Percentiles rank a stretch among this genome's conserved stretches.
Conservation (phyloP, 2,888 invertebrate genomes). For the Dorcus parallelipipedus region DNA sequence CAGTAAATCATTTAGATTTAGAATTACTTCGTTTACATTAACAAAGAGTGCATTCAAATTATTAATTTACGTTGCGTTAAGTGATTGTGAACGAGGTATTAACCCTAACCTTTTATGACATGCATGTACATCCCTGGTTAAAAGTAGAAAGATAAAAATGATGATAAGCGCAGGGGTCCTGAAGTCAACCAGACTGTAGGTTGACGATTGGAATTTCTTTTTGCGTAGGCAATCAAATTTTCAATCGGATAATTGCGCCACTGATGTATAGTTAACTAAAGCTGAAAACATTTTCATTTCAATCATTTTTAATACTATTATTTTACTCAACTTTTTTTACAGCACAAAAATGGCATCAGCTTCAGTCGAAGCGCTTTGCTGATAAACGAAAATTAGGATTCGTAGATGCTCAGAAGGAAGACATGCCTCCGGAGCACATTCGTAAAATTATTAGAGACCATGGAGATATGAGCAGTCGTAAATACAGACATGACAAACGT, state of each 20-base stretch:
- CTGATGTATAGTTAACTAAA: neutral
- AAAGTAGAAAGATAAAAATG: conserved; percentile 1
- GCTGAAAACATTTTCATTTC: too few species aligned
- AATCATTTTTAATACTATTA: too few species aligned
- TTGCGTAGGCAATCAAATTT: neutral
- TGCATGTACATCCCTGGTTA: too few species aligned
- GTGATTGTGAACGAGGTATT: too few species aligned
- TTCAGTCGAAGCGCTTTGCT: conserved; percentile 97
- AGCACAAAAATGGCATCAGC: conserved; percentile 97
- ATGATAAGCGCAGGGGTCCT: conserved; percentile 26
- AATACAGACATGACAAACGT: conserved; percentile 97
- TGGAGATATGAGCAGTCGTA: conserved; percentile 98
- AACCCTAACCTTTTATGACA: too few species aligned
- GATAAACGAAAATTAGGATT: conserved; percentile 99
- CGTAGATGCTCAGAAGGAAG: conserved; percentile 98
- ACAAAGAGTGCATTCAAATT: too few species aligned
- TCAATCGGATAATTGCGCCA: neutral
- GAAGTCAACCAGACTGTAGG: conserved; percentile 42
- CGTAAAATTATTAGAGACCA: conserved; percentile 98
- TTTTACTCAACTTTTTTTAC: conserved; percentile 14
- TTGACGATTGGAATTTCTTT: conserved; percentile 34
- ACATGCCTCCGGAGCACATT: conserved; percentile 99
- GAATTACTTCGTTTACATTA: too few species aligned
- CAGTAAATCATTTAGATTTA: too few species aligned
- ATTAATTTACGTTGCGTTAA: too few species aligned